phyloP scores from a whole-genome alignment of 2,113 vertebrate species.

The Cynopterus brachyotis region DNA sequence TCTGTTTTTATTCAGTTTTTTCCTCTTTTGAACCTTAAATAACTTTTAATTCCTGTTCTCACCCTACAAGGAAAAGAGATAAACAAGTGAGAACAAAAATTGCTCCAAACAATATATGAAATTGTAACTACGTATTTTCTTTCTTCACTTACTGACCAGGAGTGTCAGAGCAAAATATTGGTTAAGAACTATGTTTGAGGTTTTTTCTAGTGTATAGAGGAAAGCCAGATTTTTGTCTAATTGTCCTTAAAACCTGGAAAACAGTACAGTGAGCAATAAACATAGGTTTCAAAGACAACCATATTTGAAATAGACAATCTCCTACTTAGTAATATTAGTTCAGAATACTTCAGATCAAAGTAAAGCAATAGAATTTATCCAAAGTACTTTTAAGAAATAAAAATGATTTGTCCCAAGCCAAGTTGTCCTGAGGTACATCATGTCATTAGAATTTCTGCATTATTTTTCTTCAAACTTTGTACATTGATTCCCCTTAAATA shows the following conservation, averaged over 20 bases:
- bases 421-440: background rate
- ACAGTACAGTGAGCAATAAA: background rate
- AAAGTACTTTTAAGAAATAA: background rate
- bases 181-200: background rate
- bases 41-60: background rate
- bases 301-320: background rate
- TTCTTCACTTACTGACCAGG: background rate
- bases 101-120: background rate
- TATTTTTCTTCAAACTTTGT: background rate
- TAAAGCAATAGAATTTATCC: background rate
- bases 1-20: background rate
- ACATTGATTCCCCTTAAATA: background rate
- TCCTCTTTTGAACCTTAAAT: background rate
- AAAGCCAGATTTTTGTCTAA: background rate
- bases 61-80: background rate
- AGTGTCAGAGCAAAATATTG: background rate
- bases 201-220: background rate
- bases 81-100: background rate
- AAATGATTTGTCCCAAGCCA: background rate
- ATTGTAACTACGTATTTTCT: background rate
- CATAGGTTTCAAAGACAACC: background rate
- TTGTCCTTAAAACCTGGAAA: background rate
- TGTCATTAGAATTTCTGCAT: background rate
- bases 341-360: background rate
- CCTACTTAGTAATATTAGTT: background rate